Evolutionary conservation across 2,113 vertebrate species (phyloP).

Genomic region (Neoarius graeffei): DNA sequence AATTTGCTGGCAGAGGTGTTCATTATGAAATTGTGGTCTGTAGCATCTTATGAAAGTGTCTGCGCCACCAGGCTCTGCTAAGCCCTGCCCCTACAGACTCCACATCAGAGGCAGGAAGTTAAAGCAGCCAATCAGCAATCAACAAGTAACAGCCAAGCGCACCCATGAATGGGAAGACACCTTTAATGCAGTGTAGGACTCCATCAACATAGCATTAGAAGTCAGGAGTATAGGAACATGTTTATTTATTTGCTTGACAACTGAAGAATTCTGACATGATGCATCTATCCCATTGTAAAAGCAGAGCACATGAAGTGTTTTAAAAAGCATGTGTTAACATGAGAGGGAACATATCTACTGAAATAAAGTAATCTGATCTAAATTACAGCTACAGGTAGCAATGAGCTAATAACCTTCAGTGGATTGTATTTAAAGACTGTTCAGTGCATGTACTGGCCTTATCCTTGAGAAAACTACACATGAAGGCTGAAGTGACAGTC

Average conservation of each 20-base stretch:
- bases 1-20: background rate
- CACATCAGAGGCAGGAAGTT: constrained; percentile 42
- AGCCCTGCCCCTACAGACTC: constrained; percentile 27
- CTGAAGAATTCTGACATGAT: background rate
- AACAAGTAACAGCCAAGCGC: constrained; percentile 47
- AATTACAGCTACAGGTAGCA: background rate
- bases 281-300: background rate
- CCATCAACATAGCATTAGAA: background rate
- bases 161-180: constrained; percentile 43
- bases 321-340: background rate
- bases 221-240: background rate
- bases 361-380: background rate
- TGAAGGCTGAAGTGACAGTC: background rate
- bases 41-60: constrained; percentile 1
- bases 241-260: constrained; percentile 8
- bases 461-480: background rate
- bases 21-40: constrained; percentile 5
- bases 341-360: background rate
- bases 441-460: background rate
- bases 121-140: constrained; percentile 50
- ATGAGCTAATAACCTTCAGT: background rate
- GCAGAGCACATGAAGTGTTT: background rate
- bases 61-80: background rate
- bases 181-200: constrained; percentile 14
- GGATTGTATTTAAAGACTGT: background rate